Conservation (phyloP, 2,888 invertebrate species). For the Bellardia bayeri region DNA sequence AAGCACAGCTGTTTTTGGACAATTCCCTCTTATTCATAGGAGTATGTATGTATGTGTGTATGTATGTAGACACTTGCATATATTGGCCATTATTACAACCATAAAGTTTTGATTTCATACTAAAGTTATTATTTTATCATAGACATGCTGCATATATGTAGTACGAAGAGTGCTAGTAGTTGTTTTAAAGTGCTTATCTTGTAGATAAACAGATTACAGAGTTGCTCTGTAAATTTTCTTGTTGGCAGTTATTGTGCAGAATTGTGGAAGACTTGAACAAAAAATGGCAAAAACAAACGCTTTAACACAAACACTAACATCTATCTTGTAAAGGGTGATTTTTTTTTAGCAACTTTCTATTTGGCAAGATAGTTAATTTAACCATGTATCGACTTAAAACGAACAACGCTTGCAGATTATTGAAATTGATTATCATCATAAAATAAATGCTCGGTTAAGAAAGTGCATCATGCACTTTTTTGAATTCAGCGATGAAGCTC, state of each 20-base stretch:
- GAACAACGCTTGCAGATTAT: too few relatives aligned
- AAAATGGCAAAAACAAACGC: not conserved
- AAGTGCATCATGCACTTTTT: too few relatives aligned
- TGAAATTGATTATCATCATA: too few relatives aligned
- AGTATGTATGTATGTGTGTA: not conserved
- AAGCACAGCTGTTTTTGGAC: not conserved
- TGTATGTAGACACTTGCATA: slow-evolving; percentile 14
- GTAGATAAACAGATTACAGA: slow-evolving; percentile 74
- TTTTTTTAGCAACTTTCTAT: too few relatives aligned
- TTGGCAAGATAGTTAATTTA: too few relatives aligned
- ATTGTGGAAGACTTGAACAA: slow-evolving; percentile 21
- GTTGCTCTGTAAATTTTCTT: slow-evolving; percentile 52
- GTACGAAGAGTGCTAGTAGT: slow-evolving; percentile 25
- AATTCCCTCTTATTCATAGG: not conserved
- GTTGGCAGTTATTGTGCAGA: slow-evolving; percentile 42
- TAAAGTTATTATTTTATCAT: slow-evolving; percentile 68
- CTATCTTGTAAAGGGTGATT: not conserved
- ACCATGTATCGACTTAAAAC: too few relatives aligned
- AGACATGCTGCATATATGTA: not conserved
- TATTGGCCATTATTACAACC: slow-evolving; percentile 50
- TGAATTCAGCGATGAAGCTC: too few relatives aligned
- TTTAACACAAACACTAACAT: slow-evolving; percentile 1
- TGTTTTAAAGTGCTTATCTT: slow-evolving; percentile 73
- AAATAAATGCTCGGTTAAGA: too few relatives aligned
- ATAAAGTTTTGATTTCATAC: slow-evolving; percentile 72